phyloP scores from a whole-genome alignment of 2,797 vertebrate species.

The Danio tinwini region DNA sequence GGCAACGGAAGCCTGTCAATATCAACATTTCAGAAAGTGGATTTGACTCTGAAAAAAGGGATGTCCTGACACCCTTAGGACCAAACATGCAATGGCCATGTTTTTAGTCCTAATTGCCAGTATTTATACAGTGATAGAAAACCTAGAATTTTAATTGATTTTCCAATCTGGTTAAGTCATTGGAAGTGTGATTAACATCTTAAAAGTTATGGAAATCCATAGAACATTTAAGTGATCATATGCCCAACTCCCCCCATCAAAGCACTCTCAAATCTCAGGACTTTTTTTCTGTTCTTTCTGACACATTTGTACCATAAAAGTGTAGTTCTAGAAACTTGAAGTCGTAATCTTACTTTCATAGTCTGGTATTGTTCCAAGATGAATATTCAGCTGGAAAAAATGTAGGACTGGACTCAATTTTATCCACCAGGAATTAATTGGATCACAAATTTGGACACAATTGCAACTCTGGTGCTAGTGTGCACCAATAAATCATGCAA shows the following conservation, averaged over 20 bases:
- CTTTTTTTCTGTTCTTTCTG: not conserved
- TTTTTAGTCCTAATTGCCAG: slow-evolving; percentile 12
- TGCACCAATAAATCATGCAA: not conserved
- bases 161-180: not conserved
- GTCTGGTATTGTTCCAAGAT: not conserved
- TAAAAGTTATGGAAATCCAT: not conserved
- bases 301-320: not conserved
- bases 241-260: not conserved
- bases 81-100: slow-evolving; percentile 3
- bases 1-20: slow-evolving; percentile 10
- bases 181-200: not conserved
- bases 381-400: slow-evolving; percentile 14
- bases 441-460: not conserved
- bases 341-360: not conserved
- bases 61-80: slow-evolving; percentile 18
- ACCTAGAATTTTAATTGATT: not conserved
- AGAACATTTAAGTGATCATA: not conserved
- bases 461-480: not conserved
- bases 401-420: not conserved
- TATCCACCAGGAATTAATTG: not conserved
- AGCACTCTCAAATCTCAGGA: not conserved
- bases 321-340: not conserved
- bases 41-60: slow-evolving; percentile 13
- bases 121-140: not conserved
- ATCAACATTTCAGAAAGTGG: slow-evolving; percentile 22